Evolutionary conservation across 2,888 invertebrate genomes (phyloP), one percentile per base, ranked within the genome.

Genomic region (Barypeithes pellucidus): DNA sequence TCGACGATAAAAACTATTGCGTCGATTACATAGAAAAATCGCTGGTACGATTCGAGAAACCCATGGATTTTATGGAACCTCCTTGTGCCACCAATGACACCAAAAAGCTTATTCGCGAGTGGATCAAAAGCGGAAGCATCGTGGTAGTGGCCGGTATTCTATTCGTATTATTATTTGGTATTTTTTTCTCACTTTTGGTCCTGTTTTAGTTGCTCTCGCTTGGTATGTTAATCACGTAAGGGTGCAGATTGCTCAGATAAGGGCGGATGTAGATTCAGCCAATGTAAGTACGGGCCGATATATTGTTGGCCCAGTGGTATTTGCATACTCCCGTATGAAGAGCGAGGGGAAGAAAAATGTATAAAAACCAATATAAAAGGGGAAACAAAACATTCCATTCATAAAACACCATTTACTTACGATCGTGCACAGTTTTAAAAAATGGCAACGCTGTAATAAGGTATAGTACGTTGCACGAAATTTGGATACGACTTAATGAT

Each of bases 171-270:
- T n/a, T n/a, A n/a, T n/a, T n/a, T n/a, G n/a, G n/a, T n/a, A n/a
- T n/a, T n/a, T n/a, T n/a, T n/a, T n/a, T n/a, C n/a, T n/a, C n/a
- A n/a, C n/a, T n/a, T n/a, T n/a, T n/a, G n/a, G n/a, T n/a, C n/a
- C n/a, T 16, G 29, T 73, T 70, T 29, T 24, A 73, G 73, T 60
- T 43, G 11, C 66, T 12, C 8, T 73, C 20, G 54, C 50, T 29
- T 73, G 73, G 73, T 73, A 70, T 36, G 61, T 69, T 22, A 66
- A 73, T 47, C 24, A 66, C 12, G 45, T 73, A 8, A 59, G 73
- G 36, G 20, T 43, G 3, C 47, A 65, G 20, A 11, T 73, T 3
- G 36, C 24, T n/a, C 29, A n/a, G 9, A 8, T 70, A 1, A 60
- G 24, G n/a, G 50, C 20, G 18, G 70, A 70, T n/a, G 18, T 70